Base-by-base conservation (phyloP, 1,140 invertebrate genomes). In the Drosophila aff. region DNA sequence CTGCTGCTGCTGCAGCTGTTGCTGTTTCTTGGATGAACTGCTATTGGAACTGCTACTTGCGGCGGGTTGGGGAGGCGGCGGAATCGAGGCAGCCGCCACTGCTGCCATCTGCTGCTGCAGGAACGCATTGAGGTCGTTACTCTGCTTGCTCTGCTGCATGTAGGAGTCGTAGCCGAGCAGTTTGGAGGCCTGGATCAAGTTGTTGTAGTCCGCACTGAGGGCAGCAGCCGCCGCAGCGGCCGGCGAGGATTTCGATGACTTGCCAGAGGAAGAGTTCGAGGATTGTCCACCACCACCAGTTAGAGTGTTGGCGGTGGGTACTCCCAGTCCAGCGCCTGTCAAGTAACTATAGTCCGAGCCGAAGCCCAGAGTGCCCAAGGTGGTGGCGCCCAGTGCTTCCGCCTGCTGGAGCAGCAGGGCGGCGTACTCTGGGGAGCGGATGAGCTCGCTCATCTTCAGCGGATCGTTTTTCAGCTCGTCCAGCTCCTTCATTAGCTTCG, bases 401-500 rank as follows among this genome's bases (percentile, higher is more conserved):
- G 92, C 92, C 52, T 93, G 92, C 52, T 93, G 91, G 23, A 93
- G 50, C 7, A 93, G 62, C 10, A 93, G 59, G 0, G 92, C 82
- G 8, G 92, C 92, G 63, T 93, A 93, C 55, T 93, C 92, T 2
- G 92, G 91, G 5, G 91, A 93, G 0, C 90, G 79, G 40, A 93
- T 92, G 3, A 93, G 59, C 59, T 93, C 92, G 47, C 82, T 91
- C 79, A 93, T 93, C 68, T 93, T 93, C 2, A 92, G 50, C 0
- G 92, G 91, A 81, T 93, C 92, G 50, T 92, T 92, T 59, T 93
- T 93, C 0, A 92, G 64, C 47, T 92, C 92, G 47, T 92, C 92
- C 55, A 92, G 77, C 72, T 92, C 92, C 38, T 92, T 92, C 92
- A 92, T 92, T 3, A 92, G 76, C 57, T 92, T 92, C 1, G 92